Conservation (phyloP, 2,113 vertebrate genomes). For the Bubo scandiacus region DNA sequence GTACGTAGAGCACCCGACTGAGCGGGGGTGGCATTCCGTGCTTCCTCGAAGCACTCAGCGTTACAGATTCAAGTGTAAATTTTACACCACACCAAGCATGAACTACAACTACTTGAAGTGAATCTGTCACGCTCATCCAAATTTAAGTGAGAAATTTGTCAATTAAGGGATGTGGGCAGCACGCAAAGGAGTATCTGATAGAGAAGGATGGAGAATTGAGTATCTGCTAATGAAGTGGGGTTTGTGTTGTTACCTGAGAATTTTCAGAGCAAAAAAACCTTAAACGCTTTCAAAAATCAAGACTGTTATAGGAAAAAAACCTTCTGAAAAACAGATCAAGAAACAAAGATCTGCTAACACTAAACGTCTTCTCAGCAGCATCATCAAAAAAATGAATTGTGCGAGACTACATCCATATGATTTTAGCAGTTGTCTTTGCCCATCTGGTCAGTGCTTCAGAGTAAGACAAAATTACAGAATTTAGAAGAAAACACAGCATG, state of each 20-base stretch:
- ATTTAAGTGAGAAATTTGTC: neutral
- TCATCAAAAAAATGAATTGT: neutral
- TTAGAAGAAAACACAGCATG: neutral
- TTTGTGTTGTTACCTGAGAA: neutral
- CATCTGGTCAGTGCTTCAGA: neutral
- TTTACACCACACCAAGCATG: neutral
- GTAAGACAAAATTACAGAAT: neutral
- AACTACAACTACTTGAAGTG: neutral
- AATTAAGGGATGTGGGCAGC: neutral
- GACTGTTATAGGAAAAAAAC: neutral
- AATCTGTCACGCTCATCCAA: neutral
- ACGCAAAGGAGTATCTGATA: neutral
- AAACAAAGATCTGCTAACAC: neutral
- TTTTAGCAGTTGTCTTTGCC: neutral
- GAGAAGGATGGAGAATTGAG: neutral
- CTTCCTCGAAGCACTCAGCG: neutral
- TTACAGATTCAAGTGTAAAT: neutral
- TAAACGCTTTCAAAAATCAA: neutral
- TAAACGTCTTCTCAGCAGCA: neutral
- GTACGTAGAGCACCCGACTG: fast-evolving
- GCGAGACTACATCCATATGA: fast-evolving
- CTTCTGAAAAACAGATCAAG: neutral
- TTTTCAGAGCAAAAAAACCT: neutral
- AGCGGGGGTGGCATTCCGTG: neutral
- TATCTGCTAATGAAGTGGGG: neutral